Evolutionary conservation across 1,140 invertebrate genomes (phyloP).

Genomic region (Aphis craccivora): DNA sequence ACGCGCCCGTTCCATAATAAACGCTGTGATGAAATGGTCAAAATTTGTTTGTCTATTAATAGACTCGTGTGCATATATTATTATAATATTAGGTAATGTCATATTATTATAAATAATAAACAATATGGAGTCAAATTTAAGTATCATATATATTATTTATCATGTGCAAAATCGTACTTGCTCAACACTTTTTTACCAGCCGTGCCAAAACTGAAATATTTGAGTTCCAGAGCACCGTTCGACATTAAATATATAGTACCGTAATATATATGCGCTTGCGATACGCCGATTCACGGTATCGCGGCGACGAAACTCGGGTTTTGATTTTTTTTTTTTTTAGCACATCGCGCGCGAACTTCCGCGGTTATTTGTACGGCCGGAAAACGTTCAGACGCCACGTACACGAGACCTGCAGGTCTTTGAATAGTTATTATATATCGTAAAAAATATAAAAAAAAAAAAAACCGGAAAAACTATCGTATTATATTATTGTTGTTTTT

Average conservation of each 20-base stretch:
- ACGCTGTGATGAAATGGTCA: too few species aligned
- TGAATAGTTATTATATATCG: too few species aligned
- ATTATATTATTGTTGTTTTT: too few species aligned
- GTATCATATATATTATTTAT: not conserved
- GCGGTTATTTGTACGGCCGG: not conserved
- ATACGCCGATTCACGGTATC: not conserved
- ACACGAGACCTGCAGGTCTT: too few species aligned
- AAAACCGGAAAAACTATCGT: too few species aligned
- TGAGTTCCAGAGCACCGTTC: slow-evolving; percentile 38
- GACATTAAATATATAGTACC: slow-evolving; percentile 48
- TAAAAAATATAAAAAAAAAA: too few species aligned
- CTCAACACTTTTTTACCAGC: slow-evolving; percentile 56
- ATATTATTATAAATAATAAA: not conserved
- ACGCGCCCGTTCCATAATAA: too few species aligned
- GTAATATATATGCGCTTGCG: not conserved
- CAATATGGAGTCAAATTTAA: not conserved
- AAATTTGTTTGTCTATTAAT: too few species aligned
- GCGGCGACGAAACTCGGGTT: not conserved
- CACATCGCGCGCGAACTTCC: not conserved
- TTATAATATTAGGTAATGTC: too few species aligned
- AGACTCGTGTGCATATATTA: too few species aligned
- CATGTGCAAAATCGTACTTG: slow-evolving; percentile 34
- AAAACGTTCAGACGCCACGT: not conserved
- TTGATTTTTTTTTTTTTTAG: not conserved
- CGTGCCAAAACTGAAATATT: slow-evolving; percentile 54